Base-by-base conservation (phyloP, 2,113 vertebrate species). In the Lasiurus cinereus region DNA sequence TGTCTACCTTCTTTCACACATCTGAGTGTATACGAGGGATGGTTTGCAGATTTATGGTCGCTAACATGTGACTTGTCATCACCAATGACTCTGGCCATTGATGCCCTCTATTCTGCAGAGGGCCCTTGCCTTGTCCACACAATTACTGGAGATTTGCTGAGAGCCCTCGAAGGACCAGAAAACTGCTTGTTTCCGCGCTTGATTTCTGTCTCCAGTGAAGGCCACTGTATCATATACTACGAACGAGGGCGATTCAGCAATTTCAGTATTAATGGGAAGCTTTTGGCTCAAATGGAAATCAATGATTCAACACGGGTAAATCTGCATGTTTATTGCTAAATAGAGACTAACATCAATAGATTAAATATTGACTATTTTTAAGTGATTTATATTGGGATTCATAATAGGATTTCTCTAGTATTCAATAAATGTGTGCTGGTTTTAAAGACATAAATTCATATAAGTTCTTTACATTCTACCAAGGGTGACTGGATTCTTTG, bases 221-320 rank as follows among this genome's bases (percentile, higher is more conserved):
- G 99, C 94, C 99, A 99, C 98, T 99, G 99, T 97, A 99, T 99
- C 98, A 99, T 99, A 97, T 99, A 99, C 98, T 99, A 99, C 16
- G 99, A 99, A 96, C 97, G 99, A 95, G 99, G 99, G 22, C 98
- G 98, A 52, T 99, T 99, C 98, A 99, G 99, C 98, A 99, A 99
- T 98, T 99, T 99, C 98, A 99, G 99, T 99, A 99, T 99, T 93
- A 99, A 99, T 48, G 99, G 99, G 69, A 99, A 99, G 97, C 99
- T 99, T 93, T 98, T 99, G 98, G 99, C 99, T 91, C 99, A 99
- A 96, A 99, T 99, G 99, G 99, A 99, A 96, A 99, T 99, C 98
- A 99, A 98, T 33, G 99, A 99, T 96, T 99, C 99, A 87, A 99
- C 99, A 46, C 98, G 99, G 98, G 99, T 99, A 98, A 98, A 94